Evolutionary conservation across 2,113 vertebrate genomes (phyloP).

Genomic region (Hypomesus transpacificus): DNA sequence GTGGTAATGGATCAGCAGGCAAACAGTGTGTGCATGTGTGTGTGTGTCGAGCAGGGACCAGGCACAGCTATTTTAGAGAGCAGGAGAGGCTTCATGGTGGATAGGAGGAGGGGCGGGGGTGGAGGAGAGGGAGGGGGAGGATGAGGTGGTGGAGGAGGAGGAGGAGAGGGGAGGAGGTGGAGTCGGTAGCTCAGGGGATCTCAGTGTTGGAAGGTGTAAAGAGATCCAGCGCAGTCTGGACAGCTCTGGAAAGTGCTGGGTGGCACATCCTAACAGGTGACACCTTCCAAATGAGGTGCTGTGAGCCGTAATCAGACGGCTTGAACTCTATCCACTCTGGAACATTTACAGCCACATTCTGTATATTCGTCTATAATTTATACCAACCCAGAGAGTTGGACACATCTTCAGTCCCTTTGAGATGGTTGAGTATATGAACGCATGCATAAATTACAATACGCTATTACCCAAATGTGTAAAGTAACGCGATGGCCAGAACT

Average conservation of each 20-base stretch:
- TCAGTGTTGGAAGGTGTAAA: conserved; percentile 17
- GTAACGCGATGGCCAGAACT: conserved; percentile 2
- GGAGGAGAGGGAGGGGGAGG: neutral
- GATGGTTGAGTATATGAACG: conserved; percentile 2
- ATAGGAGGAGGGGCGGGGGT: neutral
- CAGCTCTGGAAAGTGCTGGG: neutral
- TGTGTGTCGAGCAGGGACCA: neutral
- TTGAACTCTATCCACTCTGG: conserved; percentile 2
- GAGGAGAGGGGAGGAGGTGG: neutral
- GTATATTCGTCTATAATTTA: too few species aligned
- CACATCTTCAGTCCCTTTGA: too few species aligned
- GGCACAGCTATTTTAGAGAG: conserved; percentile 16
- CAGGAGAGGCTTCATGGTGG: conserved; percentile 4
- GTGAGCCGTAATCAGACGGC: neutral
- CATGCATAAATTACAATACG: neutral
- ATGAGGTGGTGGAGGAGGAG: neutral
- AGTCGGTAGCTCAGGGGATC: conserved; percentile 15
- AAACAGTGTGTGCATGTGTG: neutral
- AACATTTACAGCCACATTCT: neutral
- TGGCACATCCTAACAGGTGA: neutral
- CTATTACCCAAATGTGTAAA: neutral
- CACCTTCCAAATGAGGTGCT: conserved; percentile 6
- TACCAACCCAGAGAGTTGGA: too few species aligned
- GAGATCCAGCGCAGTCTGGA: neutral
- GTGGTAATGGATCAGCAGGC: neutral